Base-by-base conservation (phyloP, 1,140 invertebrate species). In the Drosophila auraria region DNA sequence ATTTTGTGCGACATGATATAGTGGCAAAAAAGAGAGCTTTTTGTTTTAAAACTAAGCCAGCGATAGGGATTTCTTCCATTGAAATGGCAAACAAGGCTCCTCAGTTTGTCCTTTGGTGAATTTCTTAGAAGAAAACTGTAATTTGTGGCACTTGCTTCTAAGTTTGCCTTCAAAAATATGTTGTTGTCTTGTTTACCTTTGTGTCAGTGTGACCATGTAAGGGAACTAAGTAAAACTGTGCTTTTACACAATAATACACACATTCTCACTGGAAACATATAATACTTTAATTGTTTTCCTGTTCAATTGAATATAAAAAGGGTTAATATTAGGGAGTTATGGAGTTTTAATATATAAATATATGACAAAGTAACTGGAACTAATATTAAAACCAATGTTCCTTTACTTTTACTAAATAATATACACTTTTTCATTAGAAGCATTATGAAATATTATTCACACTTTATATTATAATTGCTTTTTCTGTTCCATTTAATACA, bases 1-100 rank as follows among this genome's bases (percentile, higher is more conserved):
- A 56, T 38, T 56, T 23, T 15, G 12, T 40, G 54, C 23, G 54
- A 57, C 36, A 40, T 40, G 36, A 40, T 57, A 25, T 25, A 25
- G 23, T 38, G 1, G 27, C 27, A 1, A 5, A 38, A 15, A 56
- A 3, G 17, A n/a, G 5, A 30, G 23, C 3, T 9, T 20, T 36
- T 54, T 12, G 30, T 54, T 36, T 36, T 36, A 20, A 20, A 20
- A 40, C 4, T 25, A 40, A 57, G 54, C 33, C 53, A 38, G 8
- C 3, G 3, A 23, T 5, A 25, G 14, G 14, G 8, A n/a, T 25
- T 11, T 11, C 23, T 25, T 2, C 33, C 5, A 40, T 9, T 8
- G 8, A 25, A 54, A 54, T 7, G 14, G 12, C 12, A 14, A 14
- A 1, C 9, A n/a, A n/a, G 6, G 0, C 8, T 4, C 11, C 36